Conservation (phyloP, 1,140 invertebrate species). For the Olivierus martensii region DNA sequence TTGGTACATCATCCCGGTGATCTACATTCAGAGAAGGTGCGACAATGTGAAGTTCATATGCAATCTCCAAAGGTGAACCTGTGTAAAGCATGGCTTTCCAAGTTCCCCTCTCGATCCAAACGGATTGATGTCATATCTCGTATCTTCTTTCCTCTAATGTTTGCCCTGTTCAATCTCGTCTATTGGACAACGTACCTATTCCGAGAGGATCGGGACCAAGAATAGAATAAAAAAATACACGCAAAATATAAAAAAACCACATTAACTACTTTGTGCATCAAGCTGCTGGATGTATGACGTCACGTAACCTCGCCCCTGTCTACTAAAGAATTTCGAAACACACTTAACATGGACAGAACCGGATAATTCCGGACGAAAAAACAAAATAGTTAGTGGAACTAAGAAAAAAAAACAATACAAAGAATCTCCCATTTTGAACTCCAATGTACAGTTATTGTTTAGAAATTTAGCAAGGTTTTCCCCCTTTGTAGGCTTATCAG, state of each 20-base stretch:
- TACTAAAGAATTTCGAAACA: too few relatives aligned
- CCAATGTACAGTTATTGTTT: too few relatives aligned
- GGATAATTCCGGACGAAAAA: too few relatives aligned
- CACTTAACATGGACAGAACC: too few relatives aligned
- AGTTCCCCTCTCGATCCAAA: constrained; percentile 82
- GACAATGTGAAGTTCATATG: constrained; percentile 54
- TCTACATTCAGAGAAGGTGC: constrained; percentile 52
- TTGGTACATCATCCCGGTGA: constrained; percentile 19
- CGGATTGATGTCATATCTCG: constrained; percentile 89
- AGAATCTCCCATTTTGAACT: too few relatives aligned
- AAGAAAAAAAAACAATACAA: too few relatives aligned
- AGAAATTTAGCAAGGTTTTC: too few relatives aligned
- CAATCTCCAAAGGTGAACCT: constrained; percentile 50
- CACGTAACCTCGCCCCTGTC: too few relatives aligned
- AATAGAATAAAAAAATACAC: constrained; percentile 2
- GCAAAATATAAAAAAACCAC: background rate
- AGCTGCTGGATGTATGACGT: too few relatives aligned
- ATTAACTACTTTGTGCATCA: too few relatives aligned
- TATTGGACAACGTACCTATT: constrained; percentile 90
- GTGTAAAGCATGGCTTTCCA: constrained; percentile 84
- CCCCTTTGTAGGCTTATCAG: too few relatives aligned
- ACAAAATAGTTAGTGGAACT: too few relatives aligned
- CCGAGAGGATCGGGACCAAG: constrained; percentile 50
- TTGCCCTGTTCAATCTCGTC: constrained; percentile 85
- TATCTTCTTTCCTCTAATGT: constrained; percentile 84